Evolutionary conservation across 2,888 invertebrate genomes (phyloP).

Genomic region (Cephus sareptanus): DNA sequence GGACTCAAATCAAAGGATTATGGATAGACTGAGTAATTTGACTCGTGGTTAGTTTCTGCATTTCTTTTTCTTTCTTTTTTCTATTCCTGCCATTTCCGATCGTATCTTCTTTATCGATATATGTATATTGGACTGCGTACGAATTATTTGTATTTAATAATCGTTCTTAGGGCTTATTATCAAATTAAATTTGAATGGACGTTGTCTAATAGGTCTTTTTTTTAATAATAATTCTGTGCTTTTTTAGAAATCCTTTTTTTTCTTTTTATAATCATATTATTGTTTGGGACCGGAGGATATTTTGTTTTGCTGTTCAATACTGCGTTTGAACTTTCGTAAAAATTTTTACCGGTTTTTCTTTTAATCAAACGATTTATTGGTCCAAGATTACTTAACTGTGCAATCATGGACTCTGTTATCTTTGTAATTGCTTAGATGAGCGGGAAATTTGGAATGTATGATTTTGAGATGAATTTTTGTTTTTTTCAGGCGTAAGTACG

Average conservation of each 20-base stretch:
- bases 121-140: neutral
- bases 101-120: neutral
- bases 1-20: constrained; percentile 53
- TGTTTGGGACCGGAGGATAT: neutral
- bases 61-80: neutral
- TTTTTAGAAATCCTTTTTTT: neutral
- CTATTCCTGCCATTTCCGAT: neutral
- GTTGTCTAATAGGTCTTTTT: neutral
- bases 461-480: constrained; percentile 13
- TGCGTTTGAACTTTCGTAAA: neutral
- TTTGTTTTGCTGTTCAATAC: neutral
- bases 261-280: neutral
- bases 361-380: neutral
- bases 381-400: neutral
- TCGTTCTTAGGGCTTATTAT: neutral
- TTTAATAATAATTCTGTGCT: neutral
- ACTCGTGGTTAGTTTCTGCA: constrained; percentile 52
- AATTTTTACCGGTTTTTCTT: neutral
- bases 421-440: neutral
- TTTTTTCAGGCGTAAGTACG: constrained; percentile 44
- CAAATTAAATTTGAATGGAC: neutral
- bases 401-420: neutral
- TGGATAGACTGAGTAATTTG: constrained; percentile 58
- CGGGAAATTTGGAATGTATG: neutral
- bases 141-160: neutral